Percentiles rank a stretch among this genome's conserved stretches.
phyloP scores from a whole-genome alignment of 1,140 invertebrate species.

The Drosophila rhopaloa region DNA sequence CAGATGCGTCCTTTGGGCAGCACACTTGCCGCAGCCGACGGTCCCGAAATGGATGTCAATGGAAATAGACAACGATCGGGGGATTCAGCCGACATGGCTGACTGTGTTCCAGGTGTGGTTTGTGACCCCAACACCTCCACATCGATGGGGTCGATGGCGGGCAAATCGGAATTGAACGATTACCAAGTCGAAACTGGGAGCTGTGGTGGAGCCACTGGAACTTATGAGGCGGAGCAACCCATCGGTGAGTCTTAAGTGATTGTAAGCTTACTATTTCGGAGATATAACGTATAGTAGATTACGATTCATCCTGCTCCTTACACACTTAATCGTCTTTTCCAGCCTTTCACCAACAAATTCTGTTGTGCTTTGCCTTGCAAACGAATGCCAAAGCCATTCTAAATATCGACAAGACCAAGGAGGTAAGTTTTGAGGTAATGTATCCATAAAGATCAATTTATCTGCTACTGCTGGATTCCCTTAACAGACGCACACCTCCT shows the following conservation, averaged over 20 bases:
- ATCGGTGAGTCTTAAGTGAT: constrained; percentile 47
- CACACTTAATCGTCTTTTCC: constrained; percentile 10
- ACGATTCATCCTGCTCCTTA: background rate
- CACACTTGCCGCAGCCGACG: constrained; percentile 48
- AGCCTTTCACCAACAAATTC: constrained; percentile 83
- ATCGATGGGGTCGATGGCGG: background rate
- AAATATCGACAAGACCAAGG: constrained; percentile 85
- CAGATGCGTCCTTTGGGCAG: constrained; percentile 77
- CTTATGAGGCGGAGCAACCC: constrained; percentile 73
- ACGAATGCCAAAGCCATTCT: constrained; percentile 87
- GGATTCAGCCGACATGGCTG: constrained; percentile 4
- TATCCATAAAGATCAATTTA: background rate
- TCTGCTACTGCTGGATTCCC: constrained; percentile 6
- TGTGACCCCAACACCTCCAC: constrained; percentile 29
- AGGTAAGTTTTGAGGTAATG: constrained; percentile 59
- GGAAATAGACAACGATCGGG: constrained; percentile 36
- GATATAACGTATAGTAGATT: too few relatives aligned
- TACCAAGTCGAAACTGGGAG: constrained; percentile 75
- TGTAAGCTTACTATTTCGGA: too few relatives aligned
- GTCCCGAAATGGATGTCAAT: constrained; percentile 25
- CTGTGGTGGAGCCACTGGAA: constrained; percentile 63
- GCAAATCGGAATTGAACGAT: constrained; percentile 63
- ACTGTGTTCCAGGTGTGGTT: background rate
- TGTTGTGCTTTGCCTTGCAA: constrained; percentile 85
- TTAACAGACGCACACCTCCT: constrained; percentile 88